These are phyloP conservation scores for Tragelaphus eurycerus DNA, from an alignment of 2,797 vertebrate genomes.

Conservation along the genomic window DNA sequence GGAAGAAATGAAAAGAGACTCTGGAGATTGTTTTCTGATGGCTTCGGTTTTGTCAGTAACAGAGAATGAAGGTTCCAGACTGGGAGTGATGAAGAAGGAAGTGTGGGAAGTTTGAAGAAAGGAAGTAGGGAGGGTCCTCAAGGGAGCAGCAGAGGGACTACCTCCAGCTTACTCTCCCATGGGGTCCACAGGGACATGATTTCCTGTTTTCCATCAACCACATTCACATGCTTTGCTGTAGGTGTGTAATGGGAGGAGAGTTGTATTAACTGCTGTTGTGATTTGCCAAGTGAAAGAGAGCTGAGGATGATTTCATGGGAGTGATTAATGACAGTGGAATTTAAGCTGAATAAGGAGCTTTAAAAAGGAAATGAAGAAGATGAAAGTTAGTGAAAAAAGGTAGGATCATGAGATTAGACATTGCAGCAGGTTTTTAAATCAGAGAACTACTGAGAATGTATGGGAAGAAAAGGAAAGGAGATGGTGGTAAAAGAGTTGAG, in stretches of 20 bases:
- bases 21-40: background rate
- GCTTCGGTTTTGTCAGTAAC: background rate
- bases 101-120: background rate
- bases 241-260: background rate
- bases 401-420: no score
- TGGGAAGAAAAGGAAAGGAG: background rate
- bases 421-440: background rate
- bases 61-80: background rate
- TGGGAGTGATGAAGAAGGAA: background rate
- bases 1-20: background rate
- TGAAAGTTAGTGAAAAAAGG: background rate
- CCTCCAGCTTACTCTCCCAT: rapidly evolving
- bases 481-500: background rate
- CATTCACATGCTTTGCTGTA: background rate
- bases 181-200: rapidly evolving
- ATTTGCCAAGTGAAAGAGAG: background rate
- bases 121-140: rapidly evolving
- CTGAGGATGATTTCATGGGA: background rate
- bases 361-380: background rate
- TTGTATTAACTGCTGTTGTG: background rate
- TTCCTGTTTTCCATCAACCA: background rate
- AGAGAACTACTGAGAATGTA: background rate
- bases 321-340: background rate
- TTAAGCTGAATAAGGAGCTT: background rate
- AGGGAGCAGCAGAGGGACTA: no score